phyloP scores from a whole-genome alignment of 2,888 invertebrate genomes.

The Brachyopa scutellaris region DNA sequence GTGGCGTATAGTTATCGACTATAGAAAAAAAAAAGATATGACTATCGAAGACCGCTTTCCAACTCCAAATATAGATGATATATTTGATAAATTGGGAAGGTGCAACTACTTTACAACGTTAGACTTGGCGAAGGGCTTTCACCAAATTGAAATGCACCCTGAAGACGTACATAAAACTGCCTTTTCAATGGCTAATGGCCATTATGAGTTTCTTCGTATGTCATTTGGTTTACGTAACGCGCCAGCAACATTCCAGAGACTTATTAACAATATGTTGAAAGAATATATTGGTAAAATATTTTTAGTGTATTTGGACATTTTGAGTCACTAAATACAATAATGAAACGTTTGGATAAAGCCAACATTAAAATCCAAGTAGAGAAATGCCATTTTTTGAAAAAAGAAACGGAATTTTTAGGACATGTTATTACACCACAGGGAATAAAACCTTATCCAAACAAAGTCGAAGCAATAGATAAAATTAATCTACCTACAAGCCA shows the following conservation, averaged over 20 bases:
- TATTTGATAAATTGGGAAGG: no score
- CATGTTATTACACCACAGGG: neutral
- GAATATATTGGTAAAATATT: neutral
- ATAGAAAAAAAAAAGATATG: neutral
- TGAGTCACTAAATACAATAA: neutral
- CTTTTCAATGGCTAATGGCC: neutral
- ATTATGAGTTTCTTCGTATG: neutral
- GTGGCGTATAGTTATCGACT: neutral
- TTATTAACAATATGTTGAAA: constrained; percentile 1
- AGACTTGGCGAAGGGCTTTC: neutral
- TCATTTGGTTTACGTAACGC: neutral
- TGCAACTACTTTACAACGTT: no score
- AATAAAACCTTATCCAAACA: neutral
- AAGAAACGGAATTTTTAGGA: neutral
- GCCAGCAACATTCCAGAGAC: neutral
- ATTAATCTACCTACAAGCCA: neutral
- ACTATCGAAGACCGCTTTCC: neutral
- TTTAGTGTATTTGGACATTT: neutral
- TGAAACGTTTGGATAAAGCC: neutral
- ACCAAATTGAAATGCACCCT: neutral
- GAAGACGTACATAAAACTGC: neutral
- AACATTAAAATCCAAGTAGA: neutral
- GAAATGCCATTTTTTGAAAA: neutral
- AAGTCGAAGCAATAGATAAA: neutral
- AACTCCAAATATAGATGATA: neutral